A percentile compares a stretch with the other conserved stretches of the same genome.
phyloP scores from a whole-genome alignment of 2,797 vertebrate species.

The Enteromius anoplus region DNA sequence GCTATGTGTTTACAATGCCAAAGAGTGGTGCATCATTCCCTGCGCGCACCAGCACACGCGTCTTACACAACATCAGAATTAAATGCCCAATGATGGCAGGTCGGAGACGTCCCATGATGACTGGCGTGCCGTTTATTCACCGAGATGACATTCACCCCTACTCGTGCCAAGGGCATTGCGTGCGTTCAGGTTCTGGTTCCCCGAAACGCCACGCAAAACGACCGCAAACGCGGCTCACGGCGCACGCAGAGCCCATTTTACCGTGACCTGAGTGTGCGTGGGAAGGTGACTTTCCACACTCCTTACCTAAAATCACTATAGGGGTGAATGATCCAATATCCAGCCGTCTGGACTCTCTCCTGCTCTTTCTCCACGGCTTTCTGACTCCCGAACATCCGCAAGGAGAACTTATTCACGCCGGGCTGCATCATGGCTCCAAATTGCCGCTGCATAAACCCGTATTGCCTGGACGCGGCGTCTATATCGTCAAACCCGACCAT shows the following conservation, averaged over 20 bases:
- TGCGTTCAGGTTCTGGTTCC: not conserved
- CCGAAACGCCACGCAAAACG: constrained; percentile 13
- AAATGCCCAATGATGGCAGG: constrained; percentile 30
- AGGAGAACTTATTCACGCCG: constrained; percentile 99
- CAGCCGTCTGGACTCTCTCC: constrained; percentile 96
- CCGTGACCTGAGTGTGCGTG: constrained; percentile 64
- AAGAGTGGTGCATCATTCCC: constrained; percentile 24
- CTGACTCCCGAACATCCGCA: constrained; percentile 98
- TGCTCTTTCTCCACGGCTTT: constrained; percentile 99
- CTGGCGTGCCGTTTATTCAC: constrained; percentile 28
- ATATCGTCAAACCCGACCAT: constrained; percentile 89
- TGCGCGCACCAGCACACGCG: constrained; percentile 1
- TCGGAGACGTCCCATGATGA: constrained; percentile 30
- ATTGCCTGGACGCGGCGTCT: constrained; percentile 83
- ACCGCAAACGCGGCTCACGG: constrained; percentile 33
- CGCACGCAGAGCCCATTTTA: constrained; percentile 31
- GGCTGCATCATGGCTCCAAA: constrained; percentile 98
- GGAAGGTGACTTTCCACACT: constrained; percentile 62
- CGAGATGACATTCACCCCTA: constrained; percentile 56
- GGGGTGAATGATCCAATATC: constrained; percentile 99
- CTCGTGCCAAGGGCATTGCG: constrained; percentile 55
- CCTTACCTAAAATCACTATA: constrained; percentile 99
- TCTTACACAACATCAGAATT: constrained; percentile 24
- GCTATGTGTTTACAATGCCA: constrained; percentile 43
- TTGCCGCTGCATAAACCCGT: constrained; percentile 95